Percentiles rank a stretch among this genome's conserved stretches.
Conservation (phyloP, 2,113 vertebrate genomes). For the Cervus canadensis region DNA sequence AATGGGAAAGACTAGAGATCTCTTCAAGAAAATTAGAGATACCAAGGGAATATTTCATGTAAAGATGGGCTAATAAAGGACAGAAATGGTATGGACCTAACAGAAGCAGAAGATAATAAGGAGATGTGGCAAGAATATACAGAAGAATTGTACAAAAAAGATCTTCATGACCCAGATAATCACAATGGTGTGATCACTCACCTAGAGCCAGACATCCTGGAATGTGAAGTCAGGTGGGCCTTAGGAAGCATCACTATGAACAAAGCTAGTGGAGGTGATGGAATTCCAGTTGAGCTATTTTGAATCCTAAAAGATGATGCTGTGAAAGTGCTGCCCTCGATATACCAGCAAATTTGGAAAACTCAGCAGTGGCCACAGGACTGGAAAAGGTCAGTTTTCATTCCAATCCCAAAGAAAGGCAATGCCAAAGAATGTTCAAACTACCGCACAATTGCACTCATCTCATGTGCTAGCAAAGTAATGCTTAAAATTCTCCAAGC, state of each 20-base stretch:
- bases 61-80: neutral
- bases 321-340: neutral
- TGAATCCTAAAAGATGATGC: neutral
- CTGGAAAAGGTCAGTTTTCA: neutral
- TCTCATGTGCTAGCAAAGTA: neutral
- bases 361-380: neutral
- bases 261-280: neutral
- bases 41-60: neutral
- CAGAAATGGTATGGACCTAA: neutral
- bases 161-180: neutral
- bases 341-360: neutral
- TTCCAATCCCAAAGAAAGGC: neutral
- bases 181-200: neutral
- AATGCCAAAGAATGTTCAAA: neutral
- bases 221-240: neutral
- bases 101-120: neutral
- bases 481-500: neutral
- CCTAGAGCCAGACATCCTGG: neutral
- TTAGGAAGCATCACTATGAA: neutral
- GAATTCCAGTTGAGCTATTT: neutral
- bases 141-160: neutral
- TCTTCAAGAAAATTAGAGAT: neutral
- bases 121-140: neutral
- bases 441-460: neutral
- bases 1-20: neutral